Percentiles rank a stretch among this genome's conserved stretches.
Evolutionary conservation across 2,113 vertebrate species (phyloP).

Genomic region (Atractosteus spatula): DNA sequence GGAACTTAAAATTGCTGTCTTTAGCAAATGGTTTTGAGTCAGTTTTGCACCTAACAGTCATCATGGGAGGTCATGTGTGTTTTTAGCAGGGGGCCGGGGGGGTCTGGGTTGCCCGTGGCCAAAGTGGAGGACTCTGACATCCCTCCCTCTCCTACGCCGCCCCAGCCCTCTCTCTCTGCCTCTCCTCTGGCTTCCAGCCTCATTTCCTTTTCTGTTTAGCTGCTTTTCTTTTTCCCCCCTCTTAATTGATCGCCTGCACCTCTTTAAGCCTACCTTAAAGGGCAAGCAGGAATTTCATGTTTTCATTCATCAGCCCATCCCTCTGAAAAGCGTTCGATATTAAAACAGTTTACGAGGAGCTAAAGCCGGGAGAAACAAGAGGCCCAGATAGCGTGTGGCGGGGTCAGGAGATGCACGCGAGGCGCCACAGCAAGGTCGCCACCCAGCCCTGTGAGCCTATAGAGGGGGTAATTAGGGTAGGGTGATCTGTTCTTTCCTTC

Average conservation of each 20-base stretch:
- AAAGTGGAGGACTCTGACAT: not conserved
- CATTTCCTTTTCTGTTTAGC: not conserved
- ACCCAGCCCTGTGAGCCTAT: constrained; percentile 49
- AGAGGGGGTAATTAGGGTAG: constrained; percentile 68
- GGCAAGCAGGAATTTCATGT: constrained; percentile 67
- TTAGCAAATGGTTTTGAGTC: too few relatives aligned
- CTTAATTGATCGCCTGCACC: constrained; percentile 62
- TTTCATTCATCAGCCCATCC: constrained; percentile 64
- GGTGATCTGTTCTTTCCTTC: constrained; percentile 53
- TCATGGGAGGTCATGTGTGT: too few relatives aligned
- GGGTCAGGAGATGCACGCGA: constrained; percentile 54
- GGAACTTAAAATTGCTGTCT: too few relatives aligned
- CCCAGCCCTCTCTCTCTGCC: not conserved
- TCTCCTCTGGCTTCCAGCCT: not conserved
- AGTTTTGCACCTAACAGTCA: too few relatives aligned
- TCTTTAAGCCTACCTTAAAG: constrained; percentile 68
- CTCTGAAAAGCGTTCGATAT: constrained; percentile 66
- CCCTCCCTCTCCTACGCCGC: not conserved
- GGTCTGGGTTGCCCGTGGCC: too few relatives aligned
- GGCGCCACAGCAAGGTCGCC: constrained; percentile 43
- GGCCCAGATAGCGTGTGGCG: constrained; percentile 55
- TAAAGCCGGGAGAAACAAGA: constrained; percentile 61
- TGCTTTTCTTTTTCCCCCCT: constrained; percentile 25
- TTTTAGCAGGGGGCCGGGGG: too few relatives aligned
- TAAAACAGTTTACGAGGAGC: constrained; percentile 64